phyloP scores from a whole-genome alignment of 2,797 vertebrate genomes.

The Pagetopsis macropterus region DNA sequence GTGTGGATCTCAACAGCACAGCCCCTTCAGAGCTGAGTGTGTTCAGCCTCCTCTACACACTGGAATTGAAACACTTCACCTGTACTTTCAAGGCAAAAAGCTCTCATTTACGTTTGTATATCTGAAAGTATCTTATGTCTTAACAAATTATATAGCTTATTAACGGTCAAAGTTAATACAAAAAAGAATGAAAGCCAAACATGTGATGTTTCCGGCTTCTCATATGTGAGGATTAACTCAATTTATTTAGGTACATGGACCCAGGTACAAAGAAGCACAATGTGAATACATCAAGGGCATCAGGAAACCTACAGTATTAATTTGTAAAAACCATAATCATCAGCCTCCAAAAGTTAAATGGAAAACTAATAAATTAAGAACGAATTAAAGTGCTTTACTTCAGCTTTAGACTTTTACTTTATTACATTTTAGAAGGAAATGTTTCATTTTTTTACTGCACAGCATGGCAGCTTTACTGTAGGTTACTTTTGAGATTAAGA shows the following conservation, averaged over 20 bases:
- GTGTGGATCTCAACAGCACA: slow-evolving; percentile 1
- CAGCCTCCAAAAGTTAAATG: too few relatives aligned
- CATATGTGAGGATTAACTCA: not conserved
- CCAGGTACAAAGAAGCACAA: not conserved
- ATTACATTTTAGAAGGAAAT: not conserved
- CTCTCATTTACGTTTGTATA: too few relatives aligned
- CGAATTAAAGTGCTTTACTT: not conserved
- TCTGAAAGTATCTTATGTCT: not conserved
- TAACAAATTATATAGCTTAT: not conserved
- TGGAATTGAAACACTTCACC: too few relatives aligned
- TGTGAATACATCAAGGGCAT: too few relatives aligned
- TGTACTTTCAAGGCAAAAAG: not conserved
- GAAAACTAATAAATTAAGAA: not conserved
- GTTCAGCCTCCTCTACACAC: not conserved
- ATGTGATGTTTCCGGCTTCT: not conserved
- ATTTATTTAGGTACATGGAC: not conserved
- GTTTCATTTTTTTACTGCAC: not conserved
- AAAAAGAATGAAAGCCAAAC: not conserved
- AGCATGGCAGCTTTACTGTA: too few relatives aligned
- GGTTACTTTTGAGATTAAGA: not conserved
- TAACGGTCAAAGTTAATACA: not conserved
- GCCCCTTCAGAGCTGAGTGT: not conserved
- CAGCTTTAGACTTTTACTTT: not conserved
- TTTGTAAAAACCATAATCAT: too few relatives aligned
- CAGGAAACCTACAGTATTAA: too few relatives aligned